phyloP scores from a whole-genome alignment of 2,888 invertebrate species.

The Eupeodes latifasciatus region DNA sequence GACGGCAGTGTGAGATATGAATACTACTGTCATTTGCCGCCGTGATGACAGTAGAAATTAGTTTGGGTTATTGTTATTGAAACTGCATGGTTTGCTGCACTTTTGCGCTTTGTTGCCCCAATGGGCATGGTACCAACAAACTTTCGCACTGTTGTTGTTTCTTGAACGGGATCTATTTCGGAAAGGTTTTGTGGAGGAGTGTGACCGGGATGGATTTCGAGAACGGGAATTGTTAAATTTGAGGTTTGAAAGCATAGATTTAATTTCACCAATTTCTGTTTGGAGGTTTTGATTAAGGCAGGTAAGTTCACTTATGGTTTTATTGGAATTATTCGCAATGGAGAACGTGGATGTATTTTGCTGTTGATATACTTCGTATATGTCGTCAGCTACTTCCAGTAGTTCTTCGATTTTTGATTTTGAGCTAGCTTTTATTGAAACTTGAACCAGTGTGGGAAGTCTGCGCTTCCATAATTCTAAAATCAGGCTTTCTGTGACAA shows the following conservation, averaged over 20 bases:
- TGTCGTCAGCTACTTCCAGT: constrained; percentile 5
- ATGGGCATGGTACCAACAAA: constrained; percentile 19
- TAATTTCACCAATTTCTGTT: too few relatives aligned
- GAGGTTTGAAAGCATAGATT: too few relatives aligned
- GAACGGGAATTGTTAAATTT: too few relatives aligned
- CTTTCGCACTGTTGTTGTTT: constrained; percentile 21
- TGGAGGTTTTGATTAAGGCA: not conserved
- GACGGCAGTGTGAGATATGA: too few relatives aligned
- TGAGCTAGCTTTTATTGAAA: not conserved
- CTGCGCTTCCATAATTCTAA: too few relatives aligned
- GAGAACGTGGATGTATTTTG: constrained; percentile 24
- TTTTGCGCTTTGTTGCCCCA: not conserved
- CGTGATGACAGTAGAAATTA: too few relatives aligned
- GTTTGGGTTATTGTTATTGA: too few relatives aligned
- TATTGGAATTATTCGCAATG: constrained; percentile 3
- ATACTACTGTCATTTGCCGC: too few relatives aligned
- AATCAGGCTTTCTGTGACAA: too few relatives aligned
- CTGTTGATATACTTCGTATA: constrained; percentile 15
- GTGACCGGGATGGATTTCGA: not conserved
- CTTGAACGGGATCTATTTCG: not conserved
- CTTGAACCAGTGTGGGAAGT: too few relatives aligned
- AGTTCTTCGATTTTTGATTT: constrained; percentile 5
- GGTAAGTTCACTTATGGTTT: not conserved
- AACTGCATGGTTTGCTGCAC: constrained; percentile 13
- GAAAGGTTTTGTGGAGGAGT: not conserved